These are phyloP conservation scores for Drosophila nr. perissopoda DNA, from an alignment of 2,888 invertebrate genomes.

Conservation along the genomic window DNA sequence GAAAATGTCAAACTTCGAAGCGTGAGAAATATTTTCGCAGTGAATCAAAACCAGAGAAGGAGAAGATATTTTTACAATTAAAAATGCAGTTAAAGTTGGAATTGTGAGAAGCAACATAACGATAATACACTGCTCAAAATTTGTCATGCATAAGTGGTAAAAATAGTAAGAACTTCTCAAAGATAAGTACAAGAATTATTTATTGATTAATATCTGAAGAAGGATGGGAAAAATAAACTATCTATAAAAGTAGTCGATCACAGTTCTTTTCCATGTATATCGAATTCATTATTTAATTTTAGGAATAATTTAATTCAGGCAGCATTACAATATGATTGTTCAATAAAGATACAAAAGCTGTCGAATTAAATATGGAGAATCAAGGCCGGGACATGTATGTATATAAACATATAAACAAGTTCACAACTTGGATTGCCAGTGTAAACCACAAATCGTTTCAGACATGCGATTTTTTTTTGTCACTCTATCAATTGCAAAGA, in stretches of 20 bases:
- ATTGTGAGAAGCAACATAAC: conserved; percentile 61
- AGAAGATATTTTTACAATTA: conserved; percentile 79
- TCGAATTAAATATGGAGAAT: conserved; percentile 14
- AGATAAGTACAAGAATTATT: background rate
- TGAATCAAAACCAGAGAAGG: conserved; percentile 75
- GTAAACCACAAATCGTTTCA: conserved; percentile 72
- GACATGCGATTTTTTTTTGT: conserved; percentile 73
- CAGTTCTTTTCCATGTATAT: background rate
- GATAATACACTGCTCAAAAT: conserved; percentile 41
- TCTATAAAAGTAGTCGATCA: background rate
- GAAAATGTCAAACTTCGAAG: conserved; percentile 84
- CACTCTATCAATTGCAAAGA: conserved; percentile 58
- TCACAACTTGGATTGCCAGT: conserved; percentile 26
- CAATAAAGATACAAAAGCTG: background rate
- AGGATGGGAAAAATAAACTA: background rate
- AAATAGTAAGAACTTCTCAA: background rate
- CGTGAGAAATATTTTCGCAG: conserved; percentile 83
- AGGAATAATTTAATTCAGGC: background rate
- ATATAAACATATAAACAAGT: background rate
- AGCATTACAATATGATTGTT: background rate
- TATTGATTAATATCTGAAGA: background rate
- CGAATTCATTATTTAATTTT: background rate
- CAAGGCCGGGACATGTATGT: background rate
- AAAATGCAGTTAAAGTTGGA: conserved; percentile 59
- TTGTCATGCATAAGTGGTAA: no score